Evolutionary conservation across 2,888 invertebrate species (phyloP).

Genomic region (Phyllotreta cruciferae): DNA sequence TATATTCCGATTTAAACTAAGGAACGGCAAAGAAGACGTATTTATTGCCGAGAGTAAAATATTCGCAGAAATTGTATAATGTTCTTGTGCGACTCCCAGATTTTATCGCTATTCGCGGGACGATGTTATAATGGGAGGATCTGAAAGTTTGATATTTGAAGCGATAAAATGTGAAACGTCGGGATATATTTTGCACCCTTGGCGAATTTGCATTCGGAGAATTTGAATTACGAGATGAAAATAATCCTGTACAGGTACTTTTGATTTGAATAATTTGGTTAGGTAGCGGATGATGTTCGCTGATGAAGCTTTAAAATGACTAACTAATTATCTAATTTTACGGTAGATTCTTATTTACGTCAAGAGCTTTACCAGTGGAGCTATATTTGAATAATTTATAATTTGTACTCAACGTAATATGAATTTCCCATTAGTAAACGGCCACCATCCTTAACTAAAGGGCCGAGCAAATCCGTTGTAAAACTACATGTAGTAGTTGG

Average conservation of each 20-base stretch:
- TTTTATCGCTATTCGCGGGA: constrained; percentile 24
- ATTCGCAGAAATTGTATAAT: constrained; percentile 26
- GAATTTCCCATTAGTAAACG: too few species aligned
- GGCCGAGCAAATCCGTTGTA: too few species aligned
- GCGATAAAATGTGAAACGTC: constrained; percentile 25
- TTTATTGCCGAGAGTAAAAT: constrained; percentile 31
- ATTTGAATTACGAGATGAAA: constrained; percentile 29
- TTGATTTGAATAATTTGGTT: constrained; percentile 24
- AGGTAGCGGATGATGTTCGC: constrained; percentile 7
- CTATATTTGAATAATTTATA: too few species aligned
- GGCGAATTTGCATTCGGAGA: constrained; percentile 27
- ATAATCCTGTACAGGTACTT: constrained; percentile 26
- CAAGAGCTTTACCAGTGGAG: too few species aligned
- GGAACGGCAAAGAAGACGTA: constrained; percentile 33
- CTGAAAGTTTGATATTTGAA: constrained; percentile 26
- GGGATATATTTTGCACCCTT: constrained; percentile 29
- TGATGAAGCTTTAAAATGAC: not conserved
- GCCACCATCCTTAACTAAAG: too few species aligned
- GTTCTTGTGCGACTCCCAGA: constrained; percentile 20
- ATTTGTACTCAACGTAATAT: too few species aligned
- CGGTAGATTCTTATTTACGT: too few species aligned
- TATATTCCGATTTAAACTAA: constrained; percentile 42
- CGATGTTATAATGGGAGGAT: constrained; percentile 23
- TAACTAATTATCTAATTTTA: too few species aligned
- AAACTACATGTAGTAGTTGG: too few species aligned